phyloP scores from a whole-genome alignment of 2,888 invertebrate genomes.

The Eugnorisma glareosa region DNA sequence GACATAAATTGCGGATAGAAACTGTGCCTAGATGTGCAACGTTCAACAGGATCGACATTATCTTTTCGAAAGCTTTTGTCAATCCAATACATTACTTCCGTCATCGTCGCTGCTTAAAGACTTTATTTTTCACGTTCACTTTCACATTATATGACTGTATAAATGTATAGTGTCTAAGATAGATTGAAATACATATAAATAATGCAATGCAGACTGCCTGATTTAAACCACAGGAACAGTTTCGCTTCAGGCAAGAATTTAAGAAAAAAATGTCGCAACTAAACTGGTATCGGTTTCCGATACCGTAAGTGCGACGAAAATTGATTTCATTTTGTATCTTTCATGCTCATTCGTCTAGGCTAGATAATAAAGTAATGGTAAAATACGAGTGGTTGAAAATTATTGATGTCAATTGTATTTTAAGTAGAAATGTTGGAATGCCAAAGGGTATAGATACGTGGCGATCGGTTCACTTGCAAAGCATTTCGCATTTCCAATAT shows the following conservation, averaged over 20 bases:
- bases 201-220: neutral
- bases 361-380: neutral
- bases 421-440: neutral
- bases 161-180: neutral
- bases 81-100: neutral
- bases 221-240: neutral
- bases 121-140: no score
- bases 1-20: no score
- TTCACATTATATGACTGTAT: neutral
- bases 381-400: neutral
- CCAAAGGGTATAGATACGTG: neutral
- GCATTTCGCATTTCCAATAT: neutral
- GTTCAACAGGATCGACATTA: neutral
- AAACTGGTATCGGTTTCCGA: constrained; percentile 42
- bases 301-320: constrained; percentile 24
- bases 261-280: constrained; percentile 11
- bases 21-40: no score
- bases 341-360: neutral
- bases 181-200: neutral
- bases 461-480: neutral
- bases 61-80: neutral
- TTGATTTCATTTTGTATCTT: constrained; percentile 29
- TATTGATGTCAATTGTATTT: neutral
- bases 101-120: no score
- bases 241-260: constrained; percentile 27